Evolutionary conservation across 2,113 vertebrate species (phyloP).

Genomic region (Sander lucioperca): DNA sequence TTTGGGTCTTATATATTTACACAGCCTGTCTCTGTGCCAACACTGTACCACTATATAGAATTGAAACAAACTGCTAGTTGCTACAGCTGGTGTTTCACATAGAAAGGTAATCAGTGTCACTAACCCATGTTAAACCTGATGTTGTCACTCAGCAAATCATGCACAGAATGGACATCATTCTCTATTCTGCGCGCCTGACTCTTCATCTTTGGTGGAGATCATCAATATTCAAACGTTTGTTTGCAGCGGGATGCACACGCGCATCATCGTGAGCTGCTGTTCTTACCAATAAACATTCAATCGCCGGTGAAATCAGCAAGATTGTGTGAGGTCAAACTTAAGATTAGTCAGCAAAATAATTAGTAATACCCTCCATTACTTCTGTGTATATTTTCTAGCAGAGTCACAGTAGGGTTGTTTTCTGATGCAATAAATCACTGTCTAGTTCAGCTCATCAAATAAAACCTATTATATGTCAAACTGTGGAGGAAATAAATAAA

Average conservation of each 20-base stretch:
- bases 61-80: conserved; percentile 17
- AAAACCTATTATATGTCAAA: conserved; percentile 33
- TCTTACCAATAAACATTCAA: conserved; percentile 1
- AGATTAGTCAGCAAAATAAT: conserved; percentile 43
- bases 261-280: conserved; percentile 18
- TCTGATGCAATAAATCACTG: conserved; percentile 52
- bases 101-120: conserved; percentile 9
- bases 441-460: conserved; percentile 48
- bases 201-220: conserved; percentile 21
- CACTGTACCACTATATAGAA: background rate
- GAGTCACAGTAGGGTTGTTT: conserved; percentile 42
- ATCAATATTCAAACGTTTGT: conserved; percentile 50
- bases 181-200: background rate
- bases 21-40: conserved; percentile 8
- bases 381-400: conserved; percentile 20
- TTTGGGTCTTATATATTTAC: conserved; percentile 36
- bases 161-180: conserved; percentile 32
- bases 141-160: conserved; percentile 16
- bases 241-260: conserved; percentile 18
- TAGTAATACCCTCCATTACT: conserved; percentile 12
- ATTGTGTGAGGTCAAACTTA: conserved; percentile 22
- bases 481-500: conserved; percentile 11
- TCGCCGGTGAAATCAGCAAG: background rate
- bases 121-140: background rate
- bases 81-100: conserved; percentile 11